These are phyloP conservation scores for Anguilla anguilla DNA, from an alignment of 2,797 vertebrate genomes.

Conservation along the genomic window DNA sequence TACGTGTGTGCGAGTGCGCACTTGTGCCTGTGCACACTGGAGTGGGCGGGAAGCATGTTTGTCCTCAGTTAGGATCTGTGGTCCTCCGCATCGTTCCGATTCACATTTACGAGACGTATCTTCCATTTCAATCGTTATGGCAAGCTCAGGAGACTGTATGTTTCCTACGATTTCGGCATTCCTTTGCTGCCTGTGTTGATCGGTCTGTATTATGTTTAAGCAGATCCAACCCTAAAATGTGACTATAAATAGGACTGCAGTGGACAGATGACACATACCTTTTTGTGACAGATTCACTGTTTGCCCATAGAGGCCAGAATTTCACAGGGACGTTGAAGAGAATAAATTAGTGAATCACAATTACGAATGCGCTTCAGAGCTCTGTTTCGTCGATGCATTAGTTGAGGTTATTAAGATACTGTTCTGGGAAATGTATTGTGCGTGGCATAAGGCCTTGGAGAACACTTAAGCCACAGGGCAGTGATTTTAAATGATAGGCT, in stretches of 20 bases:
- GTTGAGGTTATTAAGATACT: constrained; percentile 14
- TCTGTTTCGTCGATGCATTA: neutral
- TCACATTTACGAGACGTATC: neutral
- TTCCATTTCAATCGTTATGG: neutral
- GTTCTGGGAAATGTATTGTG: neutral
- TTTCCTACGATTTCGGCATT: neutral
- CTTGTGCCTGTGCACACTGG: constrained; percentile 38
- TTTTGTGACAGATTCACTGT: neutral
- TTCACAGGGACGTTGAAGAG: constrained; percentile 9
- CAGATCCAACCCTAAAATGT: constrained; percentile 8
- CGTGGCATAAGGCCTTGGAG: neutral
- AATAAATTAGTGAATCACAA: constrained; percentile 20
- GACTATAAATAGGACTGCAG: constrained; percentile 14
- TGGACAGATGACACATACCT: constrained; percentile 2
- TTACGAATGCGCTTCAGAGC: constrained; percentile 7
- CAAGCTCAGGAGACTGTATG: neutral
- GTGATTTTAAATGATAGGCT: constrained; percentile 20
- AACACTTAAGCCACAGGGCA: constrained; percentile 2
- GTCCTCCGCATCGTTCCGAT: neutral
- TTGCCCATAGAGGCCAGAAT: constrained; percentile 6
- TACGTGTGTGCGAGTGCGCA: neutral
- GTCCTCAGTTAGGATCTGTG: neutral
- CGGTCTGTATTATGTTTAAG: neutral
- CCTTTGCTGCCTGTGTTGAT: neutral
- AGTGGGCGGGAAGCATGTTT: constrained; percentile 43